Evolutionary conservation across 2,113 vertebrate species (phyloP), one percentile per base, ranked within the genome.

Genomic region (Cyprinodon variegatus): DNA sequence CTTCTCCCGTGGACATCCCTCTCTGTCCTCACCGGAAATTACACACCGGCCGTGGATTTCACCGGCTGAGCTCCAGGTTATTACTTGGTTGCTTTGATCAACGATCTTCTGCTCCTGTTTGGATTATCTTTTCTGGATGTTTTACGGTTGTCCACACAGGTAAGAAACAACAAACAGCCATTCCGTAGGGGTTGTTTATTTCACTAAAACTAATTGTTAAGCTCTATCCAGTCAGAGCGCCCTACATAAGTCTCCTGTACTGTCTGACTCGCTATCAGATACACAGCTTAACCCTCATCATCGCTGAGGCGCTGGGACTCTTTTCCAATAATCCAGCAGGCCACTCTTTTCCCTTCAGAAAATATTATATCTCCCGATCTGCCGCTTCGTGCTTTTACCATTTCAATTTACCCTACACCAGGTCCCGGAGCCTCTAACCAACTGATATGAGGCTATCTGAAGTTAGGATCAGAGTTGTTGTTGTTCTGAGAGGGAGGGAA

Each of bases 101-200:
- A 20, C 61, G 67, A 59, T 9, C 10, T 60, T 1, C 48, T 74
- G 74, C 79, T 84, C 73, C 84, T 74, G 69, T 39, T 84, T 87
- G 92, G 91, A 93, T 92, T 92, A 90, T 83, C 48, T 46, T 57
- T 68, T 79, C 87, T 90, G 86, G 84, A 93, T 91, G 90, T 46
- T 86, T 86, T 70, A 80, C 79, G 67, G 76, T 74, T 84, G 93
- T 85, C 88, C 69, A 77, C 83, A 89, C 81, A 92, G 92, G 93
- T 93, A 93, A 90, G 66, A 20, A 68, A 14, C 8, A 1, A 29
- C 29, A 61, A 29, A 1, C 13, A 3, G n/a, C 29, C 4, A n/a
- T 4, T 67, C 70, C 14, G n/a, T 74, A 48, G 45, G 64, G 50
- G 5, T 14, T 50, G 39, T 48, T 29, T 65, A 12, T 11, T 65